phyloP scores from a whole-genome alignment of 2,113 vertebrate genomes.

The Gavia stellata region DNA sequence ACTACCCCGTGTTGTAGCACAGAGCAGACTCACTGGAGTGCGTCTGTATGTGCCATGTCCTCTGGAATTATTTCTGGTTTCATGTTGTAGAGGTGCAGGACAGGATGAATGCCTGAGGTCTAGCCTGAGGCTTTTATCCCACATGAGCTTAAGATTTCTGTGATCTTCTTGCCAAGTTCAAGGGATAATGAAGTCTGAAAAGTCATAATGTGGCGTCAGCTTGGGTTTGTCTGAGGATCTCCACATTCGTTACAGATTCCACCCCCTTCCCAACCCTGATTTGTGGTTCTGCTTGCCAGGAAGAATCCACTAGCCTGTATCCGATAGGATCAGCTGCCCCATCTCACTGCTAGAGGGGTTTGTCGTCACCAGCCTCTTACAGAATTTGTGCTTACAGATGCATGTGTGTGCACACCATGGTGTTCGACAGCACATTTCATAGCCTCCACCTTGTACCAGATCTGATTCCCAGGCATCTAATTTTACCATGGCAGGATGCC shows the following conservation, averaged over 20 bases:
- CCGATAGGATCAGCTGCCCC: background rate
- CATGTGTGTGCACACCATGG: fast-evolving
- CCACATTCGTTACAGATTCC: fast-evolving
- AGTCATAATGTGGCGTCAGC: background rate
- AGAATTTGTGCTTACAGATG: background rate
- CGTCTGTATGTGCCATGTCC: background rate
- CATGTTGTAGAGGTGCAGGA: background rate
- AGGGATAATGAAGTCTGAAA: background rate
- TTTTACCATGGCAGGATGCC: background rate
- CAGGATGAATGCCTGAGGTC: background rate
- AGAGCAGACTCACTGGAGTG: background rate
- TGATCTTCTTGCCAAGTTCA: background rate
- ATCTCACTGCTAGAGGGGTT: background rate
- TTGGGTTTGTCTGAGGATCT: background rate
- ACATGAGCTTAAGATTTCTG: background rate
- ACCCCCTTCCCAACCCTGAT: background rate
- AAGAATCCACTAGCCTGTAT: background rate
- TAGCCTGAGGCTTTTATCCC: background rate
- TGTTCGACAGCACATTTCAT: background rate
- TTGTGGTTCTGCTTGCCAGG: background rate
- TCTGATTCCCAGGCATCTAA: background rate
- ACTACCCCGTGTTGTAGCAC: too few relatives aligned
- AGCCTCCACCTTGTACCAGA: background rate
- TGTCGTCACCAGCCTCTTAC: background rate
- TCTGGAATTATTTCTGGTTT: background rate